Evolutionary conservation across 2,113 vertebrate species (phyloP), one percentile per base, ranked within the genome.

Genomic region (Catagonus wagneri): DNA sequence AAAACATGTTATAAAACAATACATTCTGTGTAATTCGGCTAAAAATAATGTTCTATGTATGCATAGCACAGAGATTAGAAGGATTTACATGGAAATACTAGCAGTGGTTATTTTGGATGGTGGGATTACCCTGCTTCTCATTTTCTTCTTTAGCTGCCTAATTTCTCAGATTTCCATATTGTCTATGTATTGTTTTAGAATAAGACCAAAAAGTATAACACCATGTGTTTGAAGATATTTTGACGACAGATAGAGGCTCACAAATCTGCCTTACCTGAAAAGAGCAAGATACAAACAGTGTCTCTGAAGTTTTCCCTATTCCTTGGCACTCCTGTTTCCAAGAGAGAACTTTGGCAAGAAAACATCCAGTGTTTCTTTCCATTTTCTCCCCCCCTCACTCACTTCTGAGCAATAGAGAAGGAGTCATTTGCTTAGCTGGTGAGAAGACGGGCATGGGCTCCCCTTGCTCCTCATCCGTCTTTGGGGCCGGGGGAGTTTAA

Each of bases 1-100:
- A 83, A 97, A 91, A 93, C 13, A 65, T 25, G 13, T 87, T 68
- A 50, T 14, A 34, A 96, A 92, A 54, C 69, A 81, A 56, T 81
- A 61, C 29, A 44, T 12, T 36, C 29, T 52, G 27, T 75, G 32
- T 75, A 54, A 96, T 79, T 93, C 36, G 25, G 34, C 23, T 56
- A 61, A 13, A 94, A 87, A 66, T 60, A 88, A 79, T n/a, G 20
- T 80, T 80, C 4, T n/a, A 25, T 2, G 5, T 12, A 61, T 60
- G 50, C 63, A 52, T 29, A 68, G 66, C 65, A 75, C 17, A 75
- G 14, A 69, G 56, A 72, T 56, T 22, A 89, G 78, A 79, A 89
- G 12, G 44, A 50, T 56, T 90, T 65, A 52, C 29, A 10, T 34
- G 58, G 56, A 72, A 83, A 84, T 22, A 44, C 29, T 7, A 56